Evolutionary conservation across 2,888 invertebrate species (phyloP).

Genomic region (Camptogramma bilineatum): DNA sequence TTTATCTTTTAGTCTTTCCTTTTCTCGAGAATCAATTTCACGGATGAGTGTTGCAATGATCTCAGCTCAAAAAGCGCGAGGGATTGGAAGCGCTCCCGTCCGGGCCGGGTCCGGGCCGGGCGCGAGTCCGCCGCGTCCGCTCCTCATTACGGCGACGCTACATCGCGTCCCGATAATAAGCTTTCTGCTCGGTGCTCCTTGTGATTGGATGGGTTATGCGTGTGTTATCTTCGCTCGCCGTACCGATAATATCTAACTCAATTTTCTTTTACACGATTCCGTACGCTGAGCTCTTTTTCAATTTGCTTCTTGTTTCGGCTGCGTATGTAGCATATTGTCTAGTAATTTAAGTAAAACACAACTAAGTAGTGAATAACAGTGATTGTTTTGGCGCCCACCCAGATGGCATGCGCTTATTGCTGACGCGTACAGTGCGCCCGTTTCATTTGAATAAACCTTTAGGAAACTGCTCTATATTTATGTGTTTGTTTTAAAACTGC

Average conservation of each 20-base stretch:
- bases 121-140: constrained; percentile 48
- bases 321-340: constrained; percentile 46
- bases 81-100: constrained; percentile 51
- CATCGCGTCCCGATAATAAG: constrained; percentile 78
- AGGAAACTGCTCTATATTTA: constrained; percentile 35
- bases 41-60: constrained; percentile 85
- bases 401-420: constrained; percentile 77
- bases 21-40: constrained; percentile 85
- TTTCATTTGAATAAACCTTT: constrained; percentile 43
- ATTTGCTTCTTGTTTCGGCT: constrained; percentile 54
- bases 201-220: constrained; percentile 82
- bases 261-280: constrained; percentile 73
- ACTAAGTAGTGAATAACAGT: constrained; percentile 81
- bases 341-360: constrained; percentile 57
- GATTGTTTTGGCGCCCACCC: constrained; percentile 82
- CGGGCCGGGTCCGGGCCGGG: constrained; percentile 39
- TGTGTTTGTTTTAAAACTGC: constrained; percentile 36
- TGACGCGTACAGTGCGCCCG: constrained; percentile 61
- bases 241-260: constrained; percentile 73
- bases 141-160: constrained; percentile 74
- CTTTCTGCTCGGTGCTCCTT: constrained; percentile 78
- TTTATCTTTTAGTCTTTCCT: constrained; percentile 85
- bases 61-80: constrained; percentile 81
- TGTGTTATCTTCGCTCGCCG: constrained; percentile 77
- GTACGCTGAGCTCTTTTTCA: constrained; percentile 60